Base-by-base conservation (phyloP, 2,888 invertebrate species). In the Tethea ocularis region DNA sequence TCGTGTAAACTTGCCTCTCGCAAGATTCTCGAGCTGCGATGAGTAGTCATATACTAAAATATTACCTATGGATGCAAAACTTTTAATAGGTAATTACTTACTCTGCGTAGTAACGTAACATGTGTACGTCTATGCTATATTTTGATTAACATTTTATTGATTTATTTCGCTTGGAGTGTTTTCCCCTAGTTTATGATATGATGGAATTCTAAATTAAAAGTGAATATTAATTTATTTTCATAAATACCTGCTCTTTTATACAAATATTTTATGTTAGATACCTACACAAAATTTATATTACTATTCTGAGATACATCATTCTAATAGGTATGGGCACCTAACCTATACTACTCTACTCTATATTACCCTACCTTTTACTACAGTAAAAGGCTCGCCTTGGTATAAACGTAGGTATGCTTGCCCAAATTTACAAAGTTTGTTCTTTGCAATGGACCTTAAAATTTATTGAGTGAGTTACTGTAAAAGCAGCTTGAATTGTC, bases 1-100 rank as follows among this genome's bases (percentile, higher is more conserved):
- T 17, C 59, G 63, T 69, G 67, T 70, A 73, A 84, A 85, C 80
- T 84, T 75, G 52, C 60, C 61, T 63, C 69, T 68, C 63, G 60
- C 60, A 56, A 65, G 61, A 65, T 17, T 41, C 41, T 15, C 41
- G 17, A 41, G 41, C 1, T 41, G 7, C 41, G 17, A 15, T 17
- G 46, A 8, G 46, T 68, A 63, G 71, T 65, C 60, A 68, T 68
- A 63, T 72, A 68, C 73, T 76, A 79, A 81, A 83, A 79, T 80
- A 74, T 80, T 74, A 75, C 65, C 57, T 66, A 57, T 68, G 63
- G 63, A 57, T 61, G 61, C 62, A 57, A 61, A 74, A 72, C 67
- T 74, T 75, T 68, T 64, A 57, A 66, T 68, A 67, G 58, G 65
- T 70, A 67, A 68, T 67, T 66, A 68, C 53, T 67, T 66, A 68